These are phyloP conservation scores for Hofmannophila pseudospretella DNA, from an alignment of 2,888 invertebrate species.

Conservation along the genomic window DNA sequence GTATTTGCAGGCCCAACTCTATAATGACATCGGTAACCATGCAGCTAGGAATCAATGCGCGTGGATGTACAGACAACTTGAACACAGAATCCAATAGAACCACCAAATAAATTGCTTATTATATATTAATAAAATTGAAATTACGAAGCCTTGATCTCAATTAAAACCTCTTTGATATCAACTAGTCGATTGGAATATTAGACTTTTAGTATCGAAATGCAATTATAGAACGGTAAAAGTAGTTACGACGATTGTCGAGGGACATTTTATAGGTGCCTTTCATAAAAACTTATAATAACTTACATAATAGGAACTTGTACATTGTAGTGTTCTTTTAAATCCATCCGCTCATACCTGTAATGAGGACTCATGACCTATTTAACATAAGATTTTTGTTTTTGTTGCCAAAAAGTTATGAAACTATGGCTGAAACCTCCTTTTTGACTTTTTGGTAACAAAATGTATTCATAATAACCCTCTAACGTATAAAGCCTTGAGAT, in stretches of 20 bases:
- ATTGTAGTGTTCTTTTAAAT: slow-evolving; percentile 65
- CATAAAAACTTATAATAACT: slow-evolving; percentile 56
- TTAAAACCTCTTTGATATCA: slow-evolving; percentile 3
- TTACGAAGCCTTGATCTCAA: slow-evolving; percentile 2
- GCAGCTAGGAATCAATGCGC: slow-evolving; percentile 89
- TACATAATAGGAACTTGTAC: slow-evolving; percentile 55
- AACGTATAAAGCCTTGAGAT: slow-evolving; percentile 19
- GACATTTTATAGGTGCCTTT: slow-evolving; percentile 76
- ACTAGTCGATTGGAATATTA: slow-evolving; percentile 1
- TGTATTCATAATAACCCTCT: slow-evolving; percentile 23
- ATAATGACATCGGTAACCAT: slow-evolving; percentile 84
- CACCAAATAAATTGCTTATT: slow-evolving; percentile 70
- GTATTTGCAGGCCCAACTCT: slow-evolving; percentile 85
- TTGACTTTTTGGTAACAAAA: slow-evolving; percentile 32
- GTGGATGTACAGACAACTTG: slow-evolving; percentile 86
- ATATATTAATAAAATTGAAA: slow-evolving; percentile 48
- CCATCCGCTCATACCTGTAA: slow-evolving; percentile 62
- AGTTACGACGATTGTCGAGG: slow-evolving; percentile 58
- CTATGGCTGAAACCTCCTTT: neutral
- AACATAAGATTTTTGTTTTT: slow-evolving; percentile 27
- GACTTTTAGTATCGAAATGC: slow-evolving; percentile 42
- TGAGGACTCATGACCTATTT: slow-evolving; percentile 32
- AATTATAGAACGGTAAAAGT: slow-evolving; percentile 43
- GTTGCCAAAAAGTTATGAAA: slow-evolving; percentile 20
- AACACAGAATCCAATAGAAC: slow-evolving; percentile 83